phyloP scores from a whole-genome alignment of 2,797 vertebrate genomes.

The Adrianichthys oophorus region DNA sequence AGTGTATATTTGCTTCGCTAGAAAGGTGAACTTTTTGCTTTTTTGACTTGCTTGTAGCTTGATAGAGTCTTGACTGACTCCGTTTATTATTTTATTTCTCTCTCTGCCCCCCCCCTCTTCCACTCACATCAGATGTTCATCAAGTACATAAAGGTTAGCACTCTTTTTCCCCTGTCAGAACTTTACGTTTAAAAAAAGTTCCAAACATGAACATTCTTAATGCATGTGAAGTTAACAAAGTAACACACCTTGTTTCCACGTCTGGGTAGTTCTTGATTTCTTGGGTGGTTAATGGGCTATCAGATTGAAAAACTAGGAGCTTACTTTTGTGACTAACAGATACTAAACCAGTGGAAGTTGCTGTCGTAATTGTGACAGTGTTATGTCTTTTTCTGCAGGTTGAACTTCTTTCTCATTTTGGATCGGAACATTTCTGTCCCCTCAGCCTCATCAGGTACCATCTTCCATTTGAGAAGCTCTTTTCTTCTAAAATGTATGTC shows the following conservation, averaged over 20 bases:
- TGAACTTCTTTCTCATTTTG: constrained; percentile 95
- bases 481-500: background rate
- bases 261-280: constrained; percentile 12
- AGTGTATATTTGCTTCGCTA: constrained; percentile 13
- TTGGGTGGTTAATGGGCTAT: constrained; percentile 30
- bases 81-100: constrained; percentile 79
- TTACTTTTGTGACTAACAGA: background rate
- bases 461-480: background rate
- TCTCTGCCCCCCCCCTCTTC: constrained; percentile 74
- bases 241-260: constrained; percentile 1
- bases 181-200: constrained; percentile 53
- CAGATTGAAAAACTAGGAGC: constrained; percentile 2
- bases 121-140: constrained; percentile 99
- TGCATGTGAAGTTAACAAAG: constrained; percentile 73
- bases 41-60: constrained; percentile 83
- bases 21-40: constrained; percentile 33
- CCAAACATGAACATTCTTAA: constrained; percentile 44
- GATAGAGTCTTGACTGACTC: constrained; percentile 86
- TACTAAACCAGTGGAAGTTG: too few species aligned
- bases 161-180: constrained; percentile 75
- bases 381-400: constrained; percentile 77
- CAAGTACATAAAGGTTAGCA: constrained; percentile 99
- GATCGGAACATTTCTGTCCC: constrained; percentile 97
- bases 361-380: background rate
- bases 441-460: constrained; percentile 95